Base-by-base conservation (phyloP, 2,888 invertebrate genomes). In the Mellilla xanthometata region DNA sequence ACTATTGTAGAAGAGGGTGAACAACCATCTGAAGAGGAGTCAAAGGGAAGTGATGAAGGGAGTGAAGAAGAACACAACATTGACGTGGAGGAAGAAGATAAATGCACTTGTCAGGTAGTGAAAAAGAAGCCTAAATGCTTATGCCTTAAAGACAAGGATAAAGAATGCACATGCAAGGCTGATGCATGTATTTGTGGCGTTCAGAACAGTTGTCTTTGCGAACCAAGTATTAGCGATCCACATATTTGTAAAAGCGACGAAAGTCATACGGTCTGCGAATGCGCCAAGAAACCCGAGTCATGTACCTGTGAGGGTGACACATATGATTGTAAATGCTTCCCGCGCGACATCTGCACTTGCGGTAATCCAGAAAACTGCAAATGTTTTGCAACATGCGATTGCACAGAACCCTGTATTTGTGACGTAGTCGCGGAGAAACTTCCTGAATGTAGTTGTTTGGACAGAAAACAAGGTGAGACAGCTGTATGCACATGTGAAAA, bases 381-480 rank as follows among this genome's bases (percentile, higher is more conserved):
- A 60, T 89, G 88, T 53, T 71, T 61, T 30, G 46, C 53, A 30
- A 40, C 58, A 24, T 88, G 87, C 49, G 74, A 81, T 12, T 86
- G 86, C 54, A 58, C 52, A 34, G 62, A 64, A 11, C 80, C 81
- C 7, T 89, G 87, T 46, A 52, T 81, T 38, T 87, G 87, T 56
- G 80, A 81, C 12, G 68, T 68, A 3, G 7, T 11, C 34, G 53
- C 53, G 9, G 57, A 60, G 40, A 49, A 58, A 42, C 48, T 57
- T 24, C 50, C 64, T 10, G 65, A 72, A 46, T 88, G 87, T 55
- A 60, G 61, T 12, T 87, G 87, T 52, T 49, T 72, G 12, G 67
- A 70, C 27, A 66, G 64, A 56, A 40, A 40, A 12, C 2, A 6
- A 13, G 32, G 6, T 7, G 58, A 19, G 15, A 19, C 3, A 19